A percentile compares a stretch with the other conserved stretches of the same genome.
phyloP scores from a whole-genome alignment of 2,113 vertebrate species.

The Mystacornis crossleyi region DNA sequence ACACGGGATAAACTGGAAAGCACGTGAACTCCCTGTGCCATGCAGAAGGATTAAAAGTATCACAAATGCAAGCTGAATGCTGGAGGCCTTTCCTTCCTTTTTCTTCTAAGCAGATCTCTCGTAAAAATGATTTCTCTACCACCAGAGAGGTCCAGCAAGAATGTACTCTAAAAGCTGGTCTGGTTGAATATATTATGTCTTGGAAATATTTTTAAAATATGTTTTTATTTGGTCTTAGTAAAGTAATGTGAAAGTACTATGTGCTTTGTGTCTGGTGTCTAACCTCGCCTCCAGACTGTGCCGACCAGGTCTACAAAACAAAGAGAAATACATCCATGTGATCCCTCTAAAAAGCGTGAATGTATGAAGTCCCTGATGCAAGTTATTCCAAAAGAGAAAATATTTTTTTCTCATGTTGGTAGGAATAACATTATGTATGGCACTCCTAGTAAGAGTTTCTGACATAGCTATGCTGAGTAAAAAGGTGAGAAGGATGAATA shows the following conservation, averaged over 20 bases:
- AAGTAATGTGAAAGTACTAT: neutral
- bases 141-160: neutral
- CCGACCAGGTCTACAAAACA: neutral
- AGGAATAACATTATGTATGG: neutral
- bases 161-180: neutral
- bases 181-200: neutral
- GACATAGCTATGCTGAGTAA: neutral
- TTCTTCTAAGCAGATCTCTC: neutral
- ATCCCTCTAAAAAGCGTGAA: neutral
- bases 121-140: slow-evolving; percentile 12
- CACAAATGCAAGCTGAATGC: neutral
- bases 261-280: neutral
- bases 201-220: neutral
- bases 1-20: neutral
- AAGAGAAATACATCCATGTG: neutral
- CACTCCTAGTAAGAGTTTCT: neutral
- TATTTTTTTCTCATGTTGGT: accelerated
- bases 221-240: neutral
- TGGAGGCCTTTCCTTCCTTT: slow-evolving; percentile 7
- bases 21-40: neutral
- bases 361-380: neutral
- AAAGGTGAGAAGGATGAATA: neutral
- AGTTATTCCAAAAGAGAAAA: neutral
- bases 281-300: neutral
- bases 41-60: neutral